phyloP scores from a whole-genome alignment of 2,888 invertebrate species.

The Lithophane ornitopus region DNA sequence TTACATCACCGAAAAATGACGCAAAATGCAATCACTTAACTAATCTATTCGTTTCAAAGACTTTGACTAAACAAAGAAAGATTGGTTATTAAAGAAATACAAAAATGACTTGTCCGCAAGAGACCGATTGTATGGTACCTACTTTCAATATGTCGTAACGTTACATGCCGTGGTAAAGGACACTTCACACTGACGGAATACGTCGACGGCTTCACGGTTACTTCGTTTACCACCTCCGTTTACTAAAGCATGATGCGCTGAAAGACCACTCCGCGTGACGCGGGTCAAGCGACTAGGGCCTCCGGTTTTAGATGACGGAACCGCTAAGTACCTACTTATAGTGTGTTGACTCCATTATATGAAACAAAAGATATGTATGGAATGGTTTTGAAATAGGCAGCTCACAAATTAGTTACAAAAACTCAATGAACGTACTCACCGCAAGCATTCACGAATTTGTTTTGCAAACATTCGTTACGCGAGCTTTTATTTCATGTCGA shows the following conservation, averaged over 20 bases:
- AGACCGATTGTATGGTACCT: constrained; percentile 19
- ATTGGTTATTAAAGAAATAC: constrained; percentile 38
- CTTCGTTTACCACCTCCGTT: constrained; percentile 8
- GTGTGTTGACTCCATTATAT: constrained; percentile 4
- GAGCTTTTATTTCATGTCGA: neutral
- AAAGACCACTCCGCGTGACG: constrained; percentile 17
- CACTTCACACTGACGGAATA: neutral
- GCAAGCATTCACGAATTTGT: neutral
- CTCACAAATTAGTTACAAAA: neutral
- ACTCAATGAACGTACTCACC: neutral
- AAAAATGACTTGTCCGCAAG: constrained; percentile 11
- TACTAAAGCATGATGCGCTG: constrained; percentile 1
- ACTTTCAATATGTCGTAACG: constrained; percentile 29
- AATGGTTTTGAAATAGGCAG: neutral
- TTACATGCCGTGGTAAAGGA: constrained; percentile 7
- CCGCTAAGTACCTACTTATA: neutral
- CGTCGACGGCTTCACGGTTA: constrained; percentile 6
- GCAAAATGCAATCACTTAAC: constrained; percentile 39
- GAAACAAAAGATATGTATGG: constrained; percentile 11
- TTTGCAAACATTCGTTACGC: neutral
- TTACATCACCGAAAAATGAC: constrained; percentile 37
- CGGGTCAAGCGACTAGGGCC: neutral
- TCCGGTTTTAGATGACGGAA: constrained; percentile 10
- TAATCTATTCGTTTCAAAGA: constrained; percentile 20
- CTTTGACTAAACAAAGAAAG: constrained; percentile 35